phyloP scores from a whole-genome alignment of 2,888 invertebrate genomes.

The Corbicula japonica region DNA sequence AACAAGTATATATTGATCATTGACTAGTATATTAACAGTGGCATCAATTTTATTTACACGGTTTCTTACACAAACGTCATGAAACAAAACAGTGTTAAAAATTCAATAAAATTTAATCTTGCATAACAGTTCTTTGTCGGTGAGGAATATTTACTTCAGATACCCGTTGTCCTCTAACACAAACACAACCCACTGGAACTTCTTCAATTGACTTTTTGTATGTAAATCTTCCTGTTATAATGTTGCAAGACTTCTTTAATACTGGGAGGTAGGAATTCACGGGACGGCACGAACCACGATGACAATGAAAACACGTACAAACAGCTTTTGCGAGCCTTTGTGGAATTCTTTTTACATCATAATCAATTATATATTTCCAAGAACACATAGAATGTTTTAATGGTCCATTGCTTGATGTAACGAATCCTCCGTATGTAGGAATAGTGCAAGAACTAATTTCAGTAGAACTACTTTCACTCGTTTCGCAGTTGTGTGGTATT shows the following conservation, averaged over 20 bases:
- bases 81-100: too few species aligned
- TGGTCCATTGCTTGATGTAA: background rate
- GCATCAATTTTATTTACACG: too few species aligned
- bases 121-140: too few species aligned
- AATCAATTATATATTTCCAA: constrained; percentile 21
- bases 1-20: too few species aligned
- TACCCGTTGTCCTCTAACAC: constrained; percentile 6
- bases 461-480: background rate
- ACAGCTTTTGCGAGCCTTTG: constrained; percentile 19
- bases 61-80: too few species aligned
- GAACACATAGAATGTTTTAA: constrained; percentile 3
- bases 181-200: constrained; percentile 23
- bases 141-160: background rate
- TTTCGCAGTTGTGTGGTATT: background rate
- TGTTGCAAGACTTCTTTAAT: constrained; percentile 18
- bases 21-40: too few species aligned
- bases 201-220: constrained; percentile 9
- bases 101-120: too few species aligned
- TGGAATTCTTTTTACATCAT: constrained; percentile 3
- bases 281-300: constrained; percentile 14
- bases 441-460: background rate
- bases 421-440: constrained; percentile 22
- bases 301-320: constrained; percentile 16
- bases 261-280: constrained; percentile 26
- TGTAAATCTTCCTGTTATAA: background rate